Base-by-base conservation (phyloP, 2,797 vertebrate genomes). In the Loriculus beryllinus region DNA sequence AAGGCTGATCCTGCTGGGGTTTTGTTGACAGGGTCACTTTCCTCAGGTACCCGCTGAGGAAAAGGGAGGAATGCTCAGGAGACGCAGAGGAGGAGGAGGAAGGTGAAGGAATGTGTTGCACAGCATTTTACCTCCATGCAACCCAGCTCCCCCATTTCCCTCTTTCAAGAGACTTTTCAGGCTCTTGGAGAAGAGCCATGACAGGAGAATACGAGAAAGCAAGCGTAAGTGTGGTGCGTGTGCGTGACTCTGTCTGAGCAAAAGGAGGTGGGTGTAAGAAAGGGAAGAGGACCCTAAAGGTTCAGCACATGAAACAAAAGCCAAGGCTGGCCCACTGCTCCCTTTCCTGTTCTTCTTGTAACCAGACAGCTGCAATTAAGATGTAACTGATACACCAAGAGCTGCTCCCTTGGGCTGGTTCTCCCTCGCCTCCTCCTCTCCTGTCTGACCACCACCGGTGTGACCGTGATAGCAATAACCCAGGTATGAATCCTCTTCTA, bases 171-270 rank as follows among this genome's bases (percentile, higher is more conserved):
- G 94, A 86, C 79, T 85, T 16, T 93, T 70, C 59, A 74, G 96
- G 83, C 69, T 95, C 85, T 96, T 97, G 95, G 97, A 97, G 93
- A 90, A 92, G 82, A 93, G 95, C 97, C 97, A 95, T 33, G 45
- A 56, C 29, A 37, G 77, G 91, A 97, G 95, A 92, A 95, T 95
- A 94, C 7, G 43, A 69, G 94, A 97, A 97, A 97, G 91, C 49
- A 10, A 16, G 60, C 71, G 60, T 28, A 47, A 74, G 13, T 4
- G 1, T 67, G 60, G 23, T 88, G 26, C 0, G 0, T 52, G 88
- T 75, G 72, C 42, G 72, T 86, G 87, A 81, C 68, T 94, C 33
- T 91, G 70, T 67, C 33, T 74, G 39, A 92, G 85, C 35, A 82
- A 86, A 95, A 60, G 17, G 20, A 37, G 37, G n/a, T 78, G 67